Conservation (phyloP, 2,113 vertebrate genomes). For the Rhynchopsitta pachyrhyncha region DNA sequence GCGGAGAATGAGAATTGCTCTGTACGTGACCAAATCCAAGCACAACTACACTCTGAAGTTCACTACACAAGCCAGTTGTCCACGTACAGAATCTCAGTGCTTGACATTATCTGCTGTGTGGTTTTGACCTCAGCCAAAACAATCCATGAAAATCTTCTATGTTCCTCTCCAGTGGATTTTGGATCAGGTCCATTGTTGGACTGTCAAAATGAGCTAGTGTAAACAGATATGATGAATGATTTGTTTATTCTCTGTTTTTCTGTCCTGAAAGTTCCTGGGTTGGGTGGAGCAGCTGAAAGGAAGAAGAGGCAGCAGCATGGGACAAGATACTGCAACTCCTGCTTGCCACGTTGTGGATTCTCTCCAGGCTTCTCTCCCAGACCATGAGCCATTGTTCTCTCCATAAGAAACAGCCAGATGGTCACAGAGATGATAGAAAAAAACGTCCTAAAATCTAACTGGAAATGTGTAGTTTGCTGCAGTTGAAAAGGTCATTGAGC, state of each 20-base stretch:
- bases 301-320: neutral
- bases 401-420: neutral
- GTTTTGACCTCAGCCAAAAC: neutral
- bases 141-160: neutral
- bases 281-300: neutral
- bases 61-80: neutral
- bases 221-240: neutral
- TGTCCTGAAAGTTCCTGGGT: neutral
- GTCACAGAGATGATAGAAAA: neutral
- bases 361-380: neutral
- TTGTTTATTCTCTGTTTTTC: neutral
- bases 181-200: neutral
- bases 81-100: neutral
- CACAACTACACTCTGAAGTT: neutral
- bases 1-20: neutral
- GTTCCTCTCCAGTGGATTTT: neutral
- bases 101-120: neutral
- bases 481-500: neutral
- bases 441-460: neutral
- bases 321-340: neutral
- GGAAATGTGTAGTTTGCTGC: neutral
- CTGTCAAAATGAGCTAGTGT: neutral
- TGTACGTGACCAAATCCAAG: neutral
- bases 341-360: neutral
- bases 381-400: neutral